A percentile compares a stretch with the other conserved stretches of the same genome.
phyloP scores from a whole-genome alignment of 2,888 invertebrate genomes.

The Leptopilina myrica region DNA sequence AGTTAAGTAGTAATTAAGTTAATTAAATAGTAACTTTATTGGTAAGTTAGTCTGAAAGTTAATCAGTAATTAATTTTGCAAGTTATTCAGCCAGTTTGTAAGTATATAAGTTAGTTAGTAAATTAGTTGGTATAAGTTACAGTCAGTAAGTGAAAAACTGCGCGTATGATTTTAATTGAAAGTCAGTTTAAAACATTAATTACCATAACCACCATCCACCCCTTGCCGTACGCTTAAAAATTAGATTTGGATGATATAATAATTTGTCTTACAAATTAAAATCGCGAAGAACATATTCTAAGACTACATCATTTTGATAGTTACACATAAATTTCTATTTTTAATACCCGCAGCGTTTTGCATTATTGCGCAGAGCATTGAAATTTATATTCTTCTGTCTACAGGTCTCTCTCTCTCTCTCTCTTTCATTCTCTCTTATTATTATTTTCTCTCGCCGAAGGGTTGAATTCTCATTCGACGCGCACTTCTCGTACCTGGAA shows the following conservation, averaged over 20 bases:
- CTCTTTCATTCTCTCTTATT: conserved; percentile 8
- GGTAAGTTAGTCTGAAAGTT: too few species aligned
- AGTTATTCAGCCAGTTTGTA: too few species aligned
- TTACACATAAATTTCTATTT: conserved; percentile 32
- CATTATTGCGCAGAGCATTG: conserved; percentile 38
- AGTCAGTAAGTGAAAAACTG: too few species aligned
- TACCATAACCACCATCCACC: too few species aligned
- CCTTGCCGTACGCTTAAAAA: too few species aligned
- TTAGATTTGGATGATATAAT: background rate
- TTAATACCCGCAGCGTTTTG: conserved; percentile 40
- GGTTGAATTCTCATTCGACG: conserved; percentile 50
- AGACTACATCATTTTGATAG: conserved; percentile 31
- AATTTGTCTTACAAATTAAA: conserved; percentile 27
- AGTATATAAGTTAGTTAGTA: too few species aligned
- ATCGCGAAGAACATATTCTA: background rate
- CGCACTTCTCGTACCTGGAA: conserved; percentile 65
- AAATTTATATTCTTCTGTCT: conserved; percentile 40
- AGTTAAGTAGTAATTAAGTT: too few species aligned
- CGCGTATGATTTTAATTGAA: too few species aligned
- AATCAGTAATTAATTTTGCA: too few species aligned
- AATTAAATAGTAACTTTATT: too few species aligned
- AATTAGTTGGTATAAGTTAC: too few species aligned
- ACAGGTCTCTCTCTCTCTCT: conserved; percentile 20
- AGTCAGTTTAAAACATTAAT: too few species aligned
- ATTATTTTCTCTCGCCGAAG: conserved; percentile 41